These are phyloP conservation scores for Mastigias papua DNA, from an alignment of 30 jellyfish, hydroid and myxozoan species.

Conservation along the genomic window DNA sequence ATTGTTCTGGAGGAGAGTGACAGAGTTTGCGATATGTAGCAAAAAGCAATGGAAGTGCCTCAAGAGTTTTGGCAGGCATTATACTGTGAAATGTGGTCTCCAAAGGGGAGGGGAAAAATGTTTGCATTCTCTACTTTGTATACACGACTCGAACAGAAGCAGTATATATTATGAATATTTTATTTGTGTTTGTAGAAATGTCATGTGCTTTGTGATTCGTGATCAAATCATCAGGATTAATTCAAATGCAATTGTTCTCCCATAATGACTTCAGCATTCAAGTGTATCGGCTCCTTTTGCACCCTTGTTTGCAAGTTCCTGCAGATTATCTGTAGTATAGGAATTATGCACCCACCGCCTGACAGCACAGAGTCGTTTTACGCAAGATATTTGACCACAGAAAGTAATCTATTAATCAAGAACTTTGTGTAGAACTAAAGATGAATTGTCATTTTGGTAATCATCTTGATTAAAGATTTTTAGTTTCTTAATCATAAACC, in stretches of 20 bases:
- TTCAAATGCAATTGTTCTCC: not conserved
- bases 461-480: not conserved
- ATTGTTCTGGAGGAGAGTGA: too few relatives aligned
- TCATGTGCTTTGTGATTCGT: not conserved
- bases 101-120: too few relatives aligned
- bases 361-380: not conserved
- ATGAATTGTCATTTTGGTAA: conserved; percentile 27
- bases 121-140: too few relatives aligned
- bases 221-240: not conserved
- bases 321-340: not conserved
- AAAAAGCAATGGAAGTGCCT: too few relatives aligned
- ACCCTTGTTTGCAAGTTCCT: not conserved
- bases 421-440: not conserved
- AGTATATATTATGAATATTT: too few relatives aligned
- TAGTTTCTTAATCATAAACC: conserved; percentile 16
- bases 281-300: conserved; percentile 4
- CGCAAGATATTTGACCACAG: not conserved
- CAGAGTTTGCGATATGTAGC: too few relatives aligned
- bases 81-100: too few relatives aligned
- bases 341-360: not conserved
- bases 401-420: conserved; percentile 5
- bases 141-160: too few relatives aligned
- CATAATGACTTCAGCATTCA: not conserved
- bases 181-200: too few relatives aligned
- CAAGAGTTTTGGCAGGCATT: too few relatives aligned